Conservation (phyloP, 1,140 invertebrate genomes). For the Stenopsyche tienmushanensis region DNA sequence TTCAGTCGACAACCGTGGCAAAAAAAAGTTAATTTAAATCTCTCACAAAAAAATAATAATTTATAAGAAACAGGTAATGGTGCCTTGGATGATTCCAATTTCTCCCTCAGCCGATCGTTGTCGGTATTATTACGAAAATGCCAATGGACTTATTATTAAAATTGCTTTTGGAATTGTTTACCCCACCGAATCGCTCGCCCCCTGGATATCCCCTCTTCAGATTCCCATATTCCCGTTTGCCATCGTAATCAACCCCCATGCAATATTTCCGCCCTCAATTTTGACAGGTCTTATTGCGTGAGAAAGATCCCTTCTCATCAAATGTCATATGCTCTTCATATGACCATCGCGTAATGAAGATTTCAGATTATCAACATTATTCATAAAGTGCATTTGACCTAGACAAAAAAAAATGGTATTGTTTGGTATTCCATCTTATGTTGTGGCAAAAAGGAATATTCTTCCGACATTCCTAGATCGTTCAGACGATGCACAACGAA, state of each 20-base stretch:
- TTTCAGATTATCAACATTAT: too few species aligned
- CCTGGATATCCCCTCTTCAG: conserved; percentile 14
- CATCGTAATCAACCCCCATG: neutral
- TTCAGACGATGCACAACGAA: neutral
- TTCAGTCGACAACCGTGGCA: too few species aligned
- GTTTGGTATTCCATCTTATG: too few species aligned
- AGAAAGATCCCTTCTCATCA: conserved; percentile 21
- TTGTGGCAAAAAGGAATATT: too few species aligned
- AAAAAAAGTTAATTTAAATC: too few species aligned
- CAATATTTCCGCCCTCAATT: neutral
- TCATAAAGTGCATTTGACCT: too few species aligned
- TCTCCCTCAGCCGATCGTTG: neutral
- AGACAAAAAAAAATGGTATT: too few species aligned
- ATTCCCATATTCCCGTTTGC: neutral
- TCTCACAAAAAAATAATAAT: too few species aligned
- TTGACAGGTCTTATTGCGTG: conserved; percentile 13
- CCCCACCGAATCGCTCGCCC: conserved; percentile 40
- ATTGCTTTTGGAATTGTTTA: conserved; percentile 59
- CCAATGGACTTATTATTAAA: conserved; percentile 57
- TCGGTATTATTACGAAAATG: conserved; percentile 39
- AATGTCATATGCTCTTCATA: conserved; percentile 23
- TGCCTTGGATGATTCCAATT: conserved; percentile 16
- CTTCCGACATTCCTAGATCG: too few species aligned
- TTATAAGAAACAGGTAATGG: too few species aligned
- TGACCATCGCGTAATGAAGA: neutral